Evolutionary conservation across 2,888 invertebrate species (phyloP).

Genomic region (Hipparchia semele): DNA sequence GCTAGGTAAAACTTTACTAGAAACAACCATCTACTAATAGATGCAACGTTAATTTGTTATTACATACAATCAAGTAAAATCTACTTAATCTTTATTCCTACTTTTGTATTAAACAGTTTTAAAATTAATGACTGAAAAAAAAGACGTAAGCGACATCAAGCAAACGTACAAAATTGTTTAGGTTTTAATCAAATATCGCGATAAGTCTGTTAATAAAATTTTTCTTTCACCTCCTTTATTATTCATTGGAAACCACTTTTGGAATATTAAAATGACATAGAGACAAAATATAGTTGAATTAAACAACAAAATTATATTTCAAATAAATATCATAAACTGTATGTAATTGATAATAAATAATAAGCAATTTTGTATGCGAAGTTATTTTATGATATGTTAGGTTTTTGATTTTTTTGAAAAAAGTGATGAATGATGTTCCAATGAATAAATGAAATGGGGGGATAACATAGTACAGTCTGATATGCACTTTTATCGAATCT

Average conservation of each 20-base stretch:
- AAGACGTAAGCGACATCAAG: neutral
- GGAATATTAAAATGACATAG: conserved; percentile 6
- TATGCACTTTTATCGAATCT: conserved; percentile 13
- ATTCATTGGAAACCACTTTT: conserved; percentile 39
- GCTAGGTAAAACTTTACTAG: no score
- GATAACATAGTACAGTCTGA: conserved; percentile 9
- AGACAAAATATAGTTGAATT: neutral
- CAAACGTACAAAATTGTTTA: neutral
- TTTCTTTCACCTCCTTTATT: conserved; percentile 23
- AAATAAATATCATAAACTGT: neutral
- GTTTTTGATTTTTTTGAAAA: neutral
- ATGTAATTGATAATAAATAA: neutral
- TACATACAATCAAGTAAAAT: no score
- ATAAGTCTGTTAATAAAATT: conserved; percentile 31
- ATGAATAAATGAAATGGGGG: conserved; percentile 40
- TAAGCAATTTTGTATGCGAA: neutral
- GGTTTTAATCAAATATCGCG: neutral
- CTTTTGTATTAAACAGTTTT: neutral
- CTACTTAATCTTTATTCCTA: no score
- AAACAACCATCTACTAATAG: no score
- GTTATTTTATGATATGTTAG: neutral
- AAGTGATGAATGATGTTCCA: conserved; percentile 34
- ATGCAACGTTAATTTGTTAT: no score
- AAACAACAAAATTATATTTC: neutral
- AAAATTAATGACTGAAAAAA: neutral